Conservation (phyloP, 1,140 invertebrate genomes). For the Zaprionus lachaisei region DNA sequence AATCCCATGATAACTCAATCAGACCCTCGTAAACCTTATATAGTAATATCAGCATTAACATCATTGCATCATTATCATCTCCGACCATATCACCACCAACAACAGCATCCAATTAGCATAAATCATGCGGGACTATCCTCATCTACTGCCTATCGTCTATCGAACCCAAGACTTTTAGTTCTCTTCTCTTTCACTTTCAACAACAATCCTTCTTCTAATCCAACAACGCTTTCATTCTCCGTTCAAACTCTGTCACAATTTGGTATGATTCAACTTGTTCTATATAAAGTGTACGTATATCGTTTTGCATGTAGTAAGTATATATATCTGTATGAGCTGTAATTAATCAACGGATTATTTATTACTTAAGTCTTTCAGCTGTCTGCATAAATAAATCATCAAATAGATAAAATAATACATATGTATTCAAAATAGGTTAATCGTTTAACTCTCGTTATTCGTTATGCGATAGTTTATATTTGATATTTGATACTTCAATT, state of each 20-base stretch:
- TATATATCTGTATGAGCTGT: constrained; percentile 5
- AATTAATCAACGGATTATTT: constrained; percentile 2
- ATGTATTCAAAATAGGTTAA: constrained; percentile 19
- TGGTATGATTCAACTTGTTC: constrained; percentile 35
- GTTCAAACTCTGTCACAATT: constrained; percentile 47
- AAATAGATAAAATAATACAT: constrained; percentile 4
- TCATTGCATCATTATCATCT: constrained; percentile 24
- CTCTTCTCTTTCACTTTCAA: constrained; percentile 3
- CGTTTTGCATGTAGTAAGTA: constrained; percentile 22
- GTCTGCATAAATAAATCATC: constrained; percentile 20
- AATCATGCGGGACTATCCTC: constrained; percentile 18
- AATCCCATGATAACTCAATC: constrained; percentile 38
- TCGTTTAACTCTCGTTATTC: constrained; percentile 13
- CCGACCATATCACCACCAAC: constrained; percentile 54
- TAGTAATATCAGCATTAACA: constrained; percentile 75
- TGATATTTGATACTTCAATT: constrained; percentile 14
- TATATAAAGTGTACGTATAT: constrained; percentile 33
- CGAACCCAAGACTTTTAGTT: constrained; percentile 29
- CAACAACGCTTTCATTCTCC: constrained; percentile 33
- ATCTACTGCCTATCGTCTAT: constrained; percentile 25
- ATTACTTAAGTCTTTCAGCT: constrained; percentile 31
- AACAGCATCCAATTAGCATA: constrained; percentile 27
- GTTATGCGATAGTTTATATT: constrained; percentile 17
- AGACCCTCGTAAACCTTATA: constrained; percentile 65
- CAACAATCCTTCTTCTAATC: constrained; percentile 19